A percentile compares a stretch with the other conserved stretches of the same genome.
Evolutionary conservation across 2,113 vertebrate genomes (phyloP).

Genomic region (Antechinus flavipes): DNA sequence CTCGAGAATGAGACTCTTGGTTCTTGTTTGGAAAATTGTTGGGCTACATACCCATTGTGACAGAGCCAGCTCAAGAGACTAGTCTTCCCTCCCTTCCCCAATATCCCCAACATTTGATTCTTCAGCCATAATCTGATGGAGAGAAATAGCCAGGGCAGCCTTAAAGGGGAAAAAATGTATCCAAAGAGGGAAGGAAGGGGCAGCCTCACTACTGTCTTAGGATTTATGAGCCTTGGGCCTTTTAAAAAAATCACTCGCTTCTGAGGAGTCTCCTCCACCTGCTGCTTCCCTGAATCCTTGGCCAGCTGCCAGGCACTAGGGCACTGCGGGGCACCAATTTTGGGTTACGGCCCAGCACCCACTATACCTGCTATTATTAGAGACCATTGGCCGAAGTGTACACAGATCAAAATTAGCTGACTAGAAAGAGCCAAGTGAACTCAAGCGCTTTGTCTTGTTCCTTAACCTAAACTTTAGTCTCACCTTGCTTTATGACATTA

Average conservation of each 20-base stretch:
- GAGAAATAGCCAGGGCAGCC: not conserved
- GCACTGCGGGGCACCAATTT: not conserved
- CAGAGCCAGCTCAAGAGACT: not conserved
- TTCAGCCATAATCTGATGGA: not conserved
- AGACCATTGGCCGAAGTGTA: not conserved
- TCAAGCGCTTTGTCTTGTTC: not conserved
- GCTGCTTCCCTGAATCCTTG: not conserved
- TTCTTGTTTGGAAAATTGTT: not conserved
- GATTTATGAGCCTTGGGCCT: not conserved
- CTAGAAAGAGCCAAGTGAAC: not conserved
- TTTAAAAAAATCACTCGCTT: not conserved
- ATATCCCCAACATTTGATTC: not conserved
- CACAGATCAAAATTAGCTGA: not conserved
- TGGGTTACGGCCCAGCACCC: not conserved
- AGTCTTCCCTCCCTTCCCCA: not conserved
- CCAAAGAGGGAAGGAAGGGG: not conserved
- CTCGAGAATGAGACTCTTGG: not conserved
- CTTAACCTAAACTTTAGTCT: not conserved
- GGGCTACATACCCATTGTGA: not conserved
- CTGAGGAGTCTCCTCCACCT: not conserved
- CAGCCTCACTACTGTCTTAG: not conserved
- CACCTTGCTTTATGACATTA: not conserved
- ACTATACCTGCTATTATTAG: not conserved
- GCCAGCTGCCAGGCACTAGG: not conserved
- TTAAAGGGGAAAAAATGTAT: not conserved